Evolutionary conservation across 1,140 invertebrate species (phyloP).

Genomic region (Acromyrmex heyeri): DNA sequence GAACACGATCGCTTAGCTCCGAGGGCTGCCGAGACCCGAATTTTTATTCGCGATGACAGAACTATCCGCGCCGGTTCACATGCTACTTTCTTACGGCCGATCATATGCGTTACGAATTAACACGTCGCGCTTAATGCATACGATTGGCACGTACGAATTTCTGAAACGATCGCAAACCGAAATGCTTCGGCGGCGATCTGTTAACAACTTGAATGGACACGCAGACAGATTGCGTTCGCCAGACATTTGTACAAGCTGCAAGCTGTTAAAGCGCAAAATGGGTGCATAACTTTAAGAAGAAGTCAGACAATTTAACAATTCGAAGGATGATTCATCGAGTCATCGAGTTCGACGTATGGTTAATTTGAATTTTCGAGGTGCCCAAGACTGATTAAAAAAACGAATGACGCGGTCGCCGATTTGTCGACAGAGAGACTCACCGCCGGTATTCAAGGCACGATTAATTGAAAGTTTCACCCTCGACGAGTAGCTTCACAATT

Average conservation of each 20-base stretch:
- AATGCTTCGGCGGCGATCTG: neutral
- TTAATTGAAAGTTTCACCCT: slow-evolving; percentile 64
- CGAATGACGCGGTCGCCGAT: slow-evolving; percentile 38
- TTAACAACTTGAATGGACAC: neutral
- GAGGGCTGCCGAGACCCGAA: slow-evolving; percentile 68
- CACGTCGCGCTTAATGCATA: slow-evolving; percentile 4
- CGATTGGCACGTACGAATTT: neutral
- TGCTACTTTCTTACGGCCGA: slow-evolving; percentile 53
- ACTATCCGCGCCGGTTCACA: slow-evolving; percentile 26
- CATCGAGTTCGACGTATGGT: slow-evolving; percentile 40
- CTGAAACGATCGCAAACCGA: neutral
- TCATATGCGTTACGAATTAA: slow-evolving; percentile 27
- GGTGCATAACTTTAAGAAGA: neutral
- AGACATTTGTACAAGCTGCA: neutral
- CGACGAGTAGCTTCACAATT: slow-evolving; percentile 54
- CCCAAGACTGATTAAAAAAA: slow-evolving; percentile 49
- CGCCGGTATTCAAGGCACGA: slow-evolving; percentile 55
- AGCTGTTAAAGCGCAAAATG: neutral
- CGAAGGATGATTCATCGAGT: slow-evolving; percentile 3
- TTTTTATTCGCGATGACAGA: slow-evolving; percentile 55
- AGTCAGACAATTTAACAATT: slow-evolving; percentile 15
- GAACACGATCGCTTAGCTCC: slow-evolving; percentile 70
- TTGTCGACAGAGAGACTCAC: slow-evolving; percentile 44
- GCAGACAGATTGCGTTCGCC: neutral
- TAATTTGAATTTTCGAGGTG: slow-evolving; percentile 54